Percentiles rank a stretch among this genome's conserved stretches.
These are phyloP conservation scores for Anthoscopus minutus DNA, from an alignment of 2,113 vertebrate genomes.

Conservation along the genomic window DNA sequence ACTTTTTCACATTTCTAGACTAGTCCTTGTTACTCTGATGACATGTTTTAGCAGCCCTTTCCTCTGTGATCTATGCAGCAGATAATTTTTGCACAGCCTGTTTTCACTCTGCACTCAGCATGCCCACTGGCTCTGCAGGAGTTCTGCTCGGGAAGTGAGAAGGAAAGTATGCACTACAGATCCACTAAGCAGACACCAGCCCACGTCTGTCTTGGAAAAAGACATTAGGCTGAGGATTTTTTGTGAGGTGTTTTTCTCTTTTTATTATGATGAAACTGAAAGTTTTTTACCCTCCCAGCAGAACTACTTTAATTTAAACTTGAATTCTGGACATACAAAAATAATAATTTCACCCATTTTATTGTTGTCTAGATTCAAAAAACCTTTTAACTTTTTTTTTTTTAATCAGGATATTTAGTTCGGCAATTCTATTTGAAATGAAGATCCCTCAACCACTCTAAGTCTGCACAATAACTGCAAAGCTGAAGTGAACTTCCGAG, in stretches of 20 bases:
- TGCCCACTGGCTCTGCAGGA: background rate
- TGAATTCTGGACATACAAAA: background rate
- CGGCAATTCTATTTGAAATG: background rate
- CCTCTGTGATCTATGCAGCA: background rate
- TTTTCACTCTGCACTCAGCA: constrained; percentile 35
- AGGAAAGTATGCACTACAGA: background rate
- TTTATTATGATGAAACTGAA: background rate
- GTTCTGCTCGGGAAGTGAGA: background rate
- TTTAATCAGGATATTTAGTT: background rate
- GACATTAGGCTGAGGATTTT: background rate
- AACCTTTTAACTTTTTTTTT: background rate
- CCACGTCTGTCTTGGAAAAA: background rate
- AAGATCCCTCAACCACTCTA: background rate
- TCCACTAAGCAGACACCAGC: background rate
- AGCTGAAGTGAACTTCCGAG: background rate
- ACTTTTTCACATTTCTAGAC: background rate
- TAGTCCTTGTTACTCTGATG: background rate
- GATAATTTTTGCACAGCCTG: constrained; percentile 11
- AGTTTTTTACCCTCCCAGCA: background rate
- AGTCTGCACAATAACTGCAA: background rate
- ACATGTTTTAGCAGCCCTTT: background rate
- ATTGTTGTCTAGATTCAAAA: background rate
- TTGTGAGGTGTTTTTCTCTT: background rate
- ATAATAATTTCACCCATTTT: background rate
- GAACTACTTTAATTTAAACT: background rate